Evolutionary conservation across 2,113 vertebrate species (phyloP).

Genomic region (Lycaon pictus): DNA sequence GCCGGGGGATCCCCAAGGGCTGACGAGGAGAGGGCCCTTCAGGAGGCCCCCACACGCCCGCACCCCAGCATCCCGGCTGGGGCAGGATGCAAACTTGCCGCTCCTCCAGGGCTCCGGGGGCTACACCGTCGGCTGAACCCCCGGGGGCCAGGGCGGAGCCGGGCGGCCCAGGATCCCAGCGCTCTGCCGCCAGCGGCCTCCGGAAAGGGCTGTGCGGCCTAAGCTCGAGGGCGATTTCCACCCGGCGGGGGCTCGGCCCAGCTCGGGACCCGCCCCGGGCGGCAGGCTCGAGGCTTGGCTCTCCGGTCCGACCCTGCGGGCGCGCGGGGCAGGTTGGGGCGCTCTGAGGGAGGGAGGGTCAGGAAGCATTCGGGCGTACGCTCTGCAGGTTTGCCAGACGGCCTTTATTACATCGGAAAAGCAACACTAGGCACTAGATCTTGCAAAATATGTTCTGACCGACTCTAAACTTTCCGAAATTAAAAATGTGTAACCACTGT

Average conservation of each 20-base stretch:
- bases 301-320: no score
- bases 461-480: slow-evolving; percentile 78
- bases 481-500: slow-evolving; percentile 77
- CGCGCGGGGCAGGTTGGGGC: no score
- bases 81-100: not conserved
- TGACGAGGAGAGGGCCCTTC: not conserved
- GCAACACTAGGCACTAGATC: slow-evolving; percentile 81
- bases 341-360: not conserved
- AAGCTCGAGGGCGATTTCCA: not conserved
- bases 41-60: not conserved
- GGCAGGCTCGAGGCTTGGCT: no score
- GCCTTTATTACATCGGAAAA: slow-evolving; percentile 80
- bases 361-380: slow-evolving; percentile 61
- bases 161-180: no score
- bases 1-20: not conserved
- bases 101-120: not conserved
- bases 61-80: not conserved
- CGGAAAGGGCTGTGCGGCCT: not conserved
- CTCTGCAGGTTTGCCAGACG: slow-evolving; percentile 72
- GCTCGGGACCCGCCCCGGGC: no score
- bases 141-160: no score
- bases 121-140: no score
- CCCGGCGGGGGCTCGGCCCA: no score
- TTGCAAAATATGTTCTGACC: slow-evolving; percentile 78
- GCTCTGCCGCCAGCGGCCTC: not conserved